Percentiles rank a stretch among this genome's conserved stretches.
phyloP scores from a whole-genome alignment of 2,113 vertebrate species.

The Bubo bubo region DNA sequence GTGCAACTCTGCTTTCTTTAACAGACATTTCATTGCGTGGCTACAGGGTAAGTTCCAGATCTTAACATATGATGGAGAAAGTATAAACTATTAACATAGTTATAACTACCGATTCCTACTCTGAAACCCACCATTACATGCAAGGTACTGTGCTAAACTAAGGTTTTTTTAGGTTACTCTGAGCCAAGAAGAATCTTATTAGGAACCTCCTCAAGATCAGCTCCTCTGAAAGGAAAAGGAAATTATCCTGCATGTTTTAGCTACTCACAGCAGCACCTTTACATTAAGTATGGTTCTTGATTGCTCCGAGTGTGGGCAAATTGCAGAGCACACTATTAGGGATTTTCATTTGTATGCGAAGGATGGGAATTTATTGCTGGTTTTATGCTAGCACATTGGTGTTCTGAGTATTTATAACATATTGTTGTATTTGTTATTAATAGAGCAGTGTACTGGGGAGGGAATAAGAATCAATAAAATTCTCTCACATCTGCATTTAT shows the following conservation, averaged over 20 bases:
- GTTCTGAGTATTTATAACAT: constrained; percentile 40
- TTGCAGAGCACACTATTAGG: neutral
- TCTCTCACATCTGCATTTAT: constrained; percentile 19
- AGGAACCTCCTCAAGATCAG: neutral
- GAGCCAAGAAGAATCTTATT: neutral
- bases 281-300: neutral
- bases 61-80: neutral
- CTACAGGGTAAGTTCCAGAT: neutral
- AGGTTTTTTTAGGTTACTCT: neutral
- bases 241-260: neutral
- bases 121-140: neutral
- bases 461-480: constrained; percentile 38
- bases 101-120: neutral
- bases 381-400: constrained; percentile 35
- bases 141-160: neutral
- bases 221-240: neutral
- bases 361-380: constrained; percentile 15
- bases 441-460: neutral
- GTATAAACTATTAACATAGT: neutral
- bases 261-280: neutral
- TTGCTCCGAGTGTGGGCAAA: neutral
- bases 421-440: constrained; percentile 58
- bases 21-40: neutral
- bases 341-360: neutral
- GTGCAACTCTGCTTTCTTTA: neutral